Evolutionary conservation across 2,797 vertebrate species (phyloP), one percentile per base, ranked within the genome.

Genomic region (Microchirus variegatus): DNA sequence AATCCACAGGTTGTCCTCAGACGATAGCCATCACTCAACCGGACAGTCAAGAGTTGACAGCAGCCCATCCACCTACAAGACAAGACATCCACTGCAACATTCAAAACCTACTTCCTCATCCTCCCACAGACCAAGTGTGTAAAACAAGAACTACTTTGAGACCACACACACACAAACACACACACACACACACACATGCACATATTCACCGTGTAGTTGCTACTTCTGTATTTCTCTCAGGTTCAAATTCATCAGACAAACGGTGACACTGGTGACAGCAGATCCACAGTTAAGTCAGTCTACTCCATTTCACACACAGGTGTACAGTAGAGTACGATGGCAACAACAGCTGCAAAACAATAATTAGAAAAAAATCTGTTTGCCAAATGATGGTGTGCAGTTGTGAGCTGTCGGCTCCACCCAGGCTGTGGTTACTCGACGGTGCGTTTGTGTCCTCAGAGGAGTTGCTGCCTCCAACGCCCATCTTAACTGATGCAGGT

Each of bases 71-170:
- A 63, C 63, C 67, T 75, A 65, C 58, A 75, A 72, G 72, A 81
- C 74, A 73, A 72, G 72, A 82, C 74, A 71, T 70, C 63, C 67
- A 83, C 41, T 22, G 69, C 45, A 64, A 46, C 70, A 58, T 77
- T 81, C 54, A 86, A 75, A 56, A 45, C 4, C 57, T 75, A 92
- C 91, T 94, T 94, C 93, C 93, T 93, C 77, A 89, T 80, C 65
- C 85, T 82, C 78, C 78, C 79, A 82, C 83, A 64, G 70, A 66
- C 37, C 10, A 37, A 44, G 8, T 53, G 70, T 71, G 66, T 72
- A 75, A 92, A 91, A 91, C 79, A 73, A 91, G 90, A 87, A 90
- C 75, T 83, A 38, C 57, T 74, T 46, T 35, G 50, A 65, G 17
- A 61, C 10, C 45, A 17, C 61, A 36, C 59, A 63, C 41, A 48